Evolutionary conservation across 1,140 invertebrate species (phyloP).

Genomic region (Lasioglossum albipes): DNA sequence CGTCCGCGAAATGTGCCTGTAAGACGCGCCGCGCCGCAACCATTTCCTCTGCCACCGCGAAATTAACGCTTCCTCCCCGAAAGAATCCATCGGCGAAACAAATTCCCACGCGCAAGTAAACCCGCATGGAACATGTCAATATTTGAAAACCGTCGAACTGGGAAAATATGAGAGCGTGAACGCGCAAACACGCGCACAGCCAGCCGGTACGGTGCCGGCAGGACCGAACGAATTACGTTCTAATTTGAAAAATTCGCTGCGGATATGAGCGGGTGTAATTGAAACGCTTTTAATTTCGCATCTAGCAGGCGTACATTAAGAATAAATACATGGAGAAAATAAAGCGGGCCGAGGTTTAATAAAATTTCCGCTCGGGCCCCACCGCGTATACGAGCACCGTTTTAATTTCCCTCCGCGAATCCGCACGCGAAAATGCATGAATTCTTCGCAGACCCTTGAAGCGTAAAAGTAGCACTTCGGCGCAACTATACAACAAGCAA

Average conservation of each 20-base stretch:
- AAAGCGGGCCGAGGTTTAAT: not conserved
- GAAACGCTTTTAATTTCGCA: not conserved
- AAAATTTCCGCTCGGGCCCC: not conserved
- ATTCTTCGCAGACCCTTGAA: not conserved
- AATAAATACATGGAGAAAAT: not conserved
- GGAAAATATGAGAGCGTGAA: too few relatives aligned
- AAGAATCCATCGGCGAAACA: not conserved
- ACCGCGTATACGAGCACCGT: not conserved
- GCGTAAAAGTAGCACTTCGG: not conserved
- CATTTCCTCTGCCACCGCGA: conserved; percentile 15
- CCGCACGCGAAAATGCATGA: not conserved
- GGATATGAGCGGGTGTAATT: not conserved
- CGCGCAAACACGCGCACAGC: too few relatives aligned
- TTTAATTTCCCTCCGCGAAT: not conserved
- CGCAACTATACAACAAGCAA: not conserved
- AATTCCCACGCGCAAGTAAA: not conserved
- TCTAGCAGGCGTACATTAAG: not conserved
- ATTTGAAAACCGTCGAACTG: not conserved
- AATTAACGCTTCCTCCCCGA: conserved; percentile 7
- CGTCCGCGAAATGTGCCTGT: not conserved
- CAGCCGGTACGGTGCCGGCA: too few relatives aligned
- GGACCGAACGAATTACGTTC: too few relatives aligned
- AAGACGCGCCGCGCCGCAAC: conserved; percentile 2
- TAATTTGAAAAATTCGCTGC: not conserved
- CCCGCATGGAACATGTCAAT: not conserved